Evolutionary conservation across 1,140 invertebrate species (phyloP).

Genomic region (Colletes latitarsis): DNA sequence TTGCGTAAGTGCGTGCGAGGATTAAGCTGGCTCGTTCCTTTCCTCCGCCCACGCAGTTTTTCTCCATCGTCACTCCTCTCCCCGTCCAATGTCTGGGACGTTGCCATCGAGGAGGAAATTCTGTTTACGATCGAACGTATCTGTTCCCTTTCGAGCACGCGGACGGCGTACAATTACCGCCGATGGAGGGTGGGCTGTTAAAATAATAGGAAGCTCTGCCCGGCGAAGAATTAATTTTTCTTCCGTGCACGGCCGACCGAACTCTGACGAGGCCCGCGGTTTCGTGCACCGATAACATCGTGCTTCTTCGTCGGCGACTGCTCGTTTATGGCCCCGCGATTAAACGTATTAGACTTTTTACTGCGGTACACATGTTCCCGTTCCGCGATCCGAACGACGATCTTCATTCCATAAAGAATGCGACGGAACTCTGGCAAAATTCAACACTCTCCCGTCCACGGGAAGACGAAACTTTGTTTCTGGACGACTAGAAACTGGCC

Average conservation of each 20-base stretch:
- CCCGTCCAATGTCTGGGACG: not conserved
- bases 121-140: slow-evolving; percentile 50
- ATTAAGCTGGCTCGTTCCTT: slow-evolving; percentile 55
- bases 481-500: too few relatives aligned
- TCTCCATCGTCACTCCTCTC: not conserved
- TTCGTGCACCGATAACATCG: slow-evolving; percentile 47
- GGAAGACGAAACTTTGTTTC: too few relatives aligned
- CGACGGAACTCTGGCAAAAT: not conserved
- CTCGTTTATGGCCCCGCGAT: slow-evolving; percentile 48
- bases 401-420: not conserved
- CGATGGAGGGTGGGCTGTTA: slow-evolving; percentile 35
- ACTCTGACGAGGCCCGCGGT: slow-evolving; percentile 26
- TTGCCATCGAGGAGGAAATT: slow-evolving; percentile 32
- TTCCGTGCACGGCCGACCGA: slow-evolving; percentile 14
- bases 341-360: slow-evolving; percentile 47
- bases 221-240: slow-evolving; percentile 56
- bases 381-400: not conserved
- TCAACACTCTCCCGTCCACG: too few relatives aligned
- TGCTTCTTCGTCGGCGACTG: slow-evolving; percentile 24
- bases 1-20: slow-evolving; percentile 60
- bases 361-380: slow-evolving; percentile 4
- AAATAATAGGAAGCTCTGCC: slow-evolving; percentile 59
- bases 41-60: slow-evolving; percentile 8
- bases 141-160: slow-evolving; percentile 6
- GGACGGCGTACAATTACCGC: slow-evolving; percentile 53